Evolutionary conservation across 1,140 invertebrate species (phyloP), one percentile per base, ranked within the genome.

Genomic region (Riptortus pedestris): DNA sequence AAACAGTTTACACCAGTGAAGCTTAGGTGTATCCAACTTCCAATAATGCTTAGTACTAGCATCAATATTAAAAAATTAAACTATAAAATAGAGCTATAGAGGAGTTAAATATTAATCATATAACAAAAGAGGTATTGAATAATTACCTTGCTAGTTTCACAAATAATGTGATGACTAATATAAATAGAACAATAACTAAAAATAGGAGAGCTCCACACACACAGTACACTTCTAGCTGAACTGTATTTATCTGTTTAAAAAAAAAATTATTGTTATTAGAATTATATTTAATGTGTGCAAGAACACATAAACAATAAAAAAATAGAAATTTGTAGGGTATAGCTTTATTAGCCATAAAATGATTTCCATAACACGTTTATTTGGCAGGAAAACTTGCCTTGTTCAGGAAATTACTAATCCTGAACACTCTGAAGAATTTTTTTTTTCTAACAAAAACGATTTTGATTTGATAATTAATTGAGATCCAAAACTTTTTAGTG

Each of bases 101-200:
- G n/a, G n/a, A n/a, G n/a, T n/a, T n/a, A n/a, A n/a, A n/a, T n/a
- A n/a, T n/a, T n/a, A n/a, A n/a, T n/a, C n/a, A n/a, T n/a, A n/a
- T n/a, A n/a, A n/a, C n/a, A n/a, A n/a, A n/a, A n/a, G n/a, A n/a
- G n/a, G n/a, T n/a, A n/a, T n/a, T n/a, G n/a, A n/a, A n/a, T n/a
- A n/a, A n/a, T 24, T 26, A 55, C 51, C 51, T 55, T 4, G 18
- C 26, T 22, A 55, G 24, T 55, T 55, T 55, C 3, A 55, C 51
- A 14, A 55, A 55, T 12, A 55, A 55, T 24, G 24, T 55, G 16
- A 26, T 55, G 51, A 55, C 51, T 1, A 55, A 24, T 4, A 55
- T 55, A 26, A 55, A 55, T 5, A 55, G 51, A 2, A 24, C 24
- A 2, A 55, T 24, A 7, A 55, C 51, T 24, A 55, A 26, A 55